phyloP scores from a whole-genome alignment of 2,113 vertebrate genomes.

The Chiloscyllium plagiosum region DNA sequence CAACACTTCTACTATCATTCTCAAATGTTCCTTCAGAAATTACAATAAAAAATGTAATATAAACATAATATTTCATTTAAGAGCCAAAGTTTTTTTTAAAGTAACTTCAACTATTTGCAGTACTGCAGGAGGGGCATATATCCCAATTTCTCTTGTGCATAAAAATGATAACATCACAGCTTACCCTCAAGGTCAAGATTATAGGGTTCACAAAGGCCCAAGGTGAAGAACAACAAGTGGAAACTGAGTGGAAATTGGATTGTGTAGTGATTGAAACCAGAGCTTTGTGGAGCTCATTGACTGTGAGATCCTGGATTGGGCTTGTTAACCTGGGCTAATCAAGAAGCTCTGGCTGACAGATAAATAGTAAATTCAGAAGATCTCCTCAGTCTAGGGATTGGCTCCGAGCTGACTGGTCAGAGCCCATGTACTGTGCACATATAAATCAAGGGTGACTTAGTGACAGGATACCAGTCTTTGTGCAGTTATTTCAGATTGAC shows the following conservation, averaged over 20 bases:
- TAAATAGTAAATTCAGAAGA: no score
- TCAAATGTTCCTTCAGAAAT: neutral
- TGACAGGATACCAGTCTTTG: no score
- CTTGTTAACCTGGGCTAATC: no score
- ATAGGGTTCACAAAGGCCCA: neutral
- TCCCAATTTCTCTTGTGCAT: neutral
- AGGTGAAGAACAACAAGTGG: neutral
- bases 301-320: no score
- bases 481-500: no score
- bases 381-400: no score
- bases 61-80: neutral
- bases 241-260: neutral
- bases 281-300: no score
- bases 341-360: no score
- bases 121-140: neutral
- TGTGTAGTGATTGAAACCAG: no score
- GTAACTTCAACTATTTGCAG: neutral
- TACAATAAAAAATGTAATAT: neutral
- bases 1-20: neutral
- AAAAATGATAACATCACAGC: neutral
- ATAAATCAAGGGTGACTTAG: no score
- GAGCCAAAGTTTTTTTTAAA: neutral
- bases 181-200: neutral
- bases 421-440: no score
- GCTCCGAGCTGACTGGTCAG: no score